These are phyloP conservation scores for Ecliptopera silaceata DNA, from an alignment of 2,888 invertebrate species.

Conservation along the genomic window DNA sequence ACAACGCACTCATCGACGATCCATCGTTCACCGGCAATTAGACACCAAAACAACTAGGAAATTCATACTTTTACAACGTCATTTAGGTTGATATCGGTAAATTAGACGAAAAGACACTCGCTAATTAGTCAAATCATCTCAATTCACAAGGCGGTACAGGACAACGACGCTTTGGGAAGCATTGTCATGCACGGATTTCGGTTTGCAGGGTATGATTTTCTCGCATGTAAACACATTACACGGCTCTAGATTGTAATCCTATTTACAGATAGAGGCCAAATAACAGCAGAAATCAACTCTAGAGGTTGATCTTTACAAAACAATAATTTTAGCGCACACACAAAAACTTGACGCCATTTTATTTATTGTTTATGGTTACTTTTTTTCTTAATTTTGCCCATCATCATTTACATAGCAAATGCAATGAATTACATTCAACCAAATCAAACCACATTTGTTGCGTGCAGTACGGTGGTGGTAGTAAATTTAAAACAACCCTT, in stretches of 20 bases:
- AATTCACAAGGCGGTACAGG: slow-evolving; percentile 73
- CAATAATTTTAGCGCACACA: slow-evolving; percentile 80
- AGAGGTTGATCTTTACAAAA: slow-evolving; percentile 63
- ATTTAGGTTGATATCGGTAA: slow-evolving; percentile 39
- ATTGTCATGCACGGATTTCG: slow-evolving; percentile 69
- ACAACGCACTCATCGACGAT: slow-evolving; percentile 72
- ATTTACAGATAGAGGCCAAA: slow-evolving; percentile 38
- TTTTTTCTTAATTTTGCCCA: slow-evolving; percentile 41
- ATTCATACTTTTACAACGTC: slow-evolving; percentile 43
- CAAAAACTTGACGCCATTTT: slow-evolving; percentile 83
- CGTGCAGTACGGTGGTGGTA: no score
- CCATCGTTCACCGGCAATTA: slow-evolving; percentile 57
- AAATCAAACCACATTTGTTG: not conserved
- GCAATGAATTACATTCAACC: not conserved
- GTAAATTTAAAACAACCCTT: no score
- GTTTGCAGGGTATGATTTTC: slow-evolving; percentile 39
- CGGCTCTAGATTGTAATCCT: slow-evolving; percentile 43
- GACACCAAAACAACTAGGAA: slow-evolving; percentile 41
- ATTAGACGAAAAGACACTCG: slow-evolving; percentile 47
- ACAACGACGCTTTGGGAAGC: slow-evolving; percentile 74
- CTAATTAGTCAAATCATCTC: slow-evolving; percentile 63
- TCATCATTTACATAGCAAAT: slow-evolving; percentile 13
- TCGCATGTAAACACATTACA: slow-evolving; percentile 41
- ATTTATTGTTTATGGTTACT: slow-evolving; percentile 79
- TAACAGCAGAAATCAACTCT: slow-evolving; percentile 43